Evolutionary conservation across 2,888 invertebrate species (phyloP), one percentile per base, ranked within the genome.

Genomic region (Lottia gigantea): DNA sequence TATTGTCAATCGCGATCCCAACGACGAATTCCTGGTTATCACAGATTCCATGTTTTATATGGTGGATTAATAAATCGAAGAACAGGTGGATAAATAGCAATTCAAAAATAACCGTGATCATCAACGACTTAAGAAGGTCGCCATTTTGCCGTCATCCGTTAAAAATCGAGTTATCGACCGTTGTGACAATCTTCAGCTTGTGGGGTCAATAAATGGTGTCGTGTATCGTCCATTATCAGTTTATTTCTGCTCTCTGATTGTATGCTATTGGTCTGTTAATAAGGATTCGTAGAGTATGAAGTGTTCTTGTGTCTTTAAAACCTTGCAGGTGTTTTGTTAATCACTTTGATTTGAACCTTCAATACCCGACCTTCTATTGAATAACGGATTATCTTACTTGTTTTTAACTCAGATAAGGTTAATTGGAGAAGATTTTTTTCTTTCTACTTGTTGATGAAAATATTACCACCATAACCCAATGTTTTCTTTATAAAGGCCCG

Each of bases 101-200:
- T 23, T 55, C 55, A 23, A 23, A 55, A 55, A 55, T 55, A 55
- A 55, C 55, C 55, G 2, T 23, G 15, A 23, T 55, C 19, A 55
- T 19, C 23, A n/a, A 23, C 19, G 19, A 23, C 19, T 23, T 19
- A 23, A 23, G 23, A 23, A 19, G 55, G 23, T 55, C 55, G 23
- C 55, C 55, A 55, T 55, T 23, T 23, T 55, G 55, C 55, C 55
- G 55, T 55, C 55, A 55, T 55, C 55, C 55, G 55, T 55, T 55
- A 55, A 55, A 55, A 23, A 55, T 19, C 55, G 67, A 67, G 67
- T 68, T 68, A 68, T 68, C 67, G 67, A 68, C 62, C 67, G 61
- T 68, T 25, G 46, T 25, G 40, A 62, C 46, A 46, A 61, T 68
- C 67, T 68, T 62, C 62, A 68, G 46, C 26, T 45, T 46, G 62